Evolutionary conservation across 2,888 invertebrate genomes (phyloP).

Genomic region (Eilema caniola): DNA sequence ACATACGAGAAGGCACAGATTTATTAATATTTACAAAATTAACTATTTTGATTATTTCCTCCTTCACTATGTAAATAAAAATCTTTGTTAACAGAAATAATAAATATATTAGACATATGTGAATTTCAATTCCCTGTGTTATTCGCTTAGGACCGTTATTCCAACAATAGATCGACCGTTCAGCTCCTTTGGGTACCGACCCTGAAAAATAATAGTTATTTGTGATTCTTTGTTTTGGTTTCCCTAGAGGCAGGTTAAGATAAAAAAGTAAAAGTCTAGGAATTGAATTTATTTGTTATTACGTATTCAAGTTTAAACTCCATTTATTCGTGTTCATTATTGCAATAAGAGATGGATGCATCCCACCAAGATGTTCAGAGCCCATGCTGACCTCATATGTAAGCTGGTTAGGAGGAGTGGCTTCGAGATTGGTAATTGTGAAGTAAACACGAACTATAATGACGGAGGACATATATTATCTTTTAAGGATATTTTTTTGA

Average conservation of each 20-base stretch:
- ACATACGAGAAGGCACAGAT: too few species aligned
- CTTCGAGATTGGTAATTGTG: too few species aligned
- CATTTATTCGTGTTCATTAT: too few species aligned
- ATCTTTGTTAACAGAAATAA: not conserved
- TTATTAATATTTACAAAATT: too few species aligned
- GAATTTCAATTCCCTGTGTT: conserved; percentile 12
- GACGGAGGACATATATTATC: too few species aligned
- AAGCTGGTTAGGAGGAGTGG: too few species aligned
- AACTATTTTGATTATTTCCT: too few species aligned
- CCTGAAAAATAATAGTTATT: conserved; percentile 8
- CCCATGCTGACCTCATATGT: too few species aligned
- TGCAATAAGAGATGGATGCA: too few species aligned
- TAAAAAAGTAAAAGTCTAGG: not conserved
- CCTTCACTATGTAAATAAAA: not conserved
- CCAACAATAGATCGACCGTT: conserved; percentile 7
- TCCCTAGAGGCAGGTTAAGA: not conserved
- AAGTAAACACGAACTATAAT: too few species aligned
- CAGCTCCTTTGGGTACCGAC: conserved; percentile 12
- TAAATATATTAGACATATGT: not conserved
- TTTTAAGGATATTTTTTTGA: too few species aligned
- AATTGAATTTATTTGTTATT: not conserved
- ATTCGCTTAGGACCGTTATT: conserved; percentile 10
- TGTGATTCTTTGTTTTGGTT: conserved; percentile 12
- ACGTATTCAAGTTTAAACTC: not conserved
- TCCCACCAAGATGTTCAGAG: too few species aligned